Percentiles rank a stretch among this genome's conserved stretches.
Evolutionary conservation across 2,888 invertebrate species (phyloP).

Genomic region (Sinhomidia bicolor): DNA sequence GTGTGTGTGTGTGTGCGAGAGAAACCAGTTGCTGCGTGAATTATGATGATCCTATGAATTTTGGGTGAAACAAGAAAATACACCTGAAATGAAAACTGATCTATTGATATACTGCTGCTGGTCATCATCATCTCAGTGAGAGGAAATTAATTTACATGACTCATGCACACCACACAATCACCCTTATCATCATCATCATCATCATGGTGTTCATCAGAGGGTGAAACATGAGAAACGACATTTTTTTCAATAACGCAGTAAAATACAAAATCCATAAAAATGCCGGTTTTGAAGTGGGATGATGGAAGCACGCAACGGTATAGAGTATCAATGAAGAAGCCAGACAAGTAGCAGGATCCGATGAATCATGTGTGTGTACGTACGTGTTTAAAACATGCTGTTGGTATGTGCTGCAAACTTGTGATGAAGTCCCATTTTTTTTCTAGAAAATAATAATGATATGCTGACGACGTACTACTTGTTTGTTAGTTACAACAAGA

Average conservation of each 20-base stretch:
- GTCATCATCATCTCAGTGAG: background rate
- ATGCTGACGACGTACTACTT: too few relatives aligned
- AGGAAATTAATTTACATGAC: slow-evolving; percentile 14
- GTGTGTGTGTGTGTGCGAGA: too few relatives aligned
- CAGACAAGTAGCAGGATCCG: background rate
- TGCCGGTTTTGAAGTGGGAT: background rate
- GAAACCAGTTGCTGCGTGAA: background rate
- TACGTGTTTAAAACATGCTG: background rate
- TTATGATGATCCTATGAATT: background rate
- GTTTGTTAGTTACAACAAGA: too few relatives aligned
- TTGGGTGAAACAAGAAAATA: background rate
- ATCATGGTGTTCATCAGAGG: background rate
- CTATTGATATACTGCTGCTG: too few relatives aligned
- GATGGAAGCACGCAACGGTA: background rate
- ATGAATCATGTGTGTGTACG: background rate
- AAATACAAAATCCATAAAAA: slow-evolving; percentile 26
- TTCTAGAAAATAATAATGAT: too few relatives aligned
- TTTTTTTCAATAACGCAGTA: background rate
- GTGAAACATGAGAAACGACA: slow-evolving; percentile 9
- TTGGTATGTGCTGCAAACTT: background rate
- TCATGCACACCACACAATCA: background rate
- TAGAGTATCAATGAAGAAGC: background rate
- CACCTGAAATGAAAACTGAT: too few relatives aligned
- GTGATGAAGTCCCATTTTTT: background rate
- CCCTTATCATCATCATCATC: background rate